Conservation (phyloP, 1,140 invertebrate genomes). For the Trinorchestia longiramus region DNA sequence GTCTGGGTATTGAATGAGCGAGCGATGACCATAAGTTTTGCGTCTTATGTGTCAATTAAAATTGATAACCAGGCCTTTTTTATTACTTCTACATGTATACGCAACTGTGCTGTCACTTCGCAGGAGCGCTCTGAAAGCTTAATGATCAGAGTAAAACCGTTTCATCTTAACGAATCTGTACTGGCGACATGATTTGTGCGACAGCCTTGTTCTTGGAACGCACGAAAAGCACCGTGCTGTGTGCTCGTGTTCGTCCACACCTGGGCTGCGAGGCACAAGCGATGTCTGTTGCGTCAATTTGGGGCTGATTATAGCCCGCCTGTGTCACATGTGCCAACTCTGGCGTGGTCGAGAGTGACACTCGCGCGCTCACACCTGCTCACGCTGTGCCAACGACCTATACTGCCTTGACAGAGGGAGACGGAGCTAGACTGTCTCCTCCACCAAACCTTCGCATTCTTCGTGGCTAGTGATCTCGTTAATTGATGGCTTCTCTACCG, state of each 20-base stretch:
- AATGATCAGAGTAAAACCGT: neutral
- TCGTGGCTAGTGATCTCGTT: neutral
- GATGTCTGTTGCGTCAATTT: slow-evolving; percentile 37
- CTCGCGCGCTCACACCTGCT: slow-evolving; percentile 13
- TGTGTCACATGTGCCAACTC: slow-evolving; percentile 40
- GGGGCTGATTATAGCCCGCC: slow-evolving; percentile 24
- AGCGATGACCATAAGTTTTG: neutral
- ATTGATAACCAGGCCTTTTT: neutral
- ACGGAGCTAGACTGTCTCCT: neutral
- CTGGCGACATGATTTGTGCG: neutral
- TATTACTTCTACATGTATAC: neutral
- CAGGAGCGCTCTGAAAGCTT: neutral
- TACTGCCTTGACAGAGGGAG: neutral
- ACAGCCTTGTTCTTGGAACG: neutral
- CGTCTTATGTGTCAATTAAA: neutral
- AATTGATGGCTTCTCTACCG: neutral
- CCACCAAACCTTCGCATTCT: neutral
- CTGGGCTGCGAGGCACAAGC: neutral
- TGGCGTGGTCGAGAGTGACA: neutral
- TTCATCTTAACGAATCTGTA: neutral
- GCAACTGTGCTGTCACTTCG: too few species aligned
- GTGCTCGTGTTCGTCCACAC: neutral
- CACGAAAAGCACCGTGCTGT: neutral
- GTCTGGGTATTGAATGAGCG: neutral
- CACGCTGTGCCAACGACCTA: slow-evolving; percentile 17